phyloP scores from a whole-genome alignment of 2,113 vertebrate genomes.

The Labrus mixtus region DNA sequence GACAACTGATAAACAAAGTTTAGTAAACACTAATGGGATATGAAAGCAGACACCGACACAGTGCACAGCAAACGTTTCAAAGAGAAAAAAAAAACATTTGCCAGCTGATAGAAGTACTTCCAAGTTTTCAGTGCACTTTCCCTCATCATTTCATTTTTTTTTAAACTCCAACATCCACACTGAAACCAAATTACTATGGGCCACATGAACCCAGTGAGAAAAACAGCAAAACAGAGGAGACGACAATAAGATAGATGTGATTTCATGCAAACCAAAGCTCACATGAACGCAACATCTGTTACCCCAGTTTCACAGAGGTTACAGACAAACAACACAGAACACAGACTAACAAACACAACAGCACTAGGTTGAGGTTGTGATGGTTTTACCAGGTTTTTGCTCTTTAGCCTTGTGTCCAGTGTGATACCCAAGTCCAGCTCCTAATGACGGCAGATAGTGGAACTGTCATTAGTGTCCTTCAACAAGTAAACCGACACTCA shows the following conservation, averaged over 20 bases:
- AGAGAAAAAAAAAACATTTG: too few species aligned
- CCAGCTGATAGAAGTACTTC: neutral
- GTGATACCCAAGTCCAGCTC: constrained; percentile 15
- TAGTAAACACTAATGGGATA: neutral
- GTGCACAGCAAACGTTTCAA: too few species aligned
- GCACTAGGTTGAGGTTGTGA: neutral
- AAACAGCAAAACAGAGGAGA: neutral
- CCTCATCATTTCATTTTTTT: constrained; percentile 1
- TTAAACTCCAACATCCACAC: too few species aligned
- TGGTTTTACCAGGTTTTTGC: constrained; percentile 29
- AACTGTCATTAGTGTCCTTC: constrained; percentile 1
- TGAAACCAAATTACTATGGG: neutral
- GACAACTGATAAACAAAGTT: neutral
- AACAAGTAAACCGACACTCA: neutral
- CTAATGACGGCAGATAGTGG: constrained; percentile 27
- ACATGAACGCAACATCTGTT: constrained; percentile 12
- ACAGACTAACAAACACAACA: constrained; percentile 30
- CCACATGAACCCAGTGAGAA: neutral
- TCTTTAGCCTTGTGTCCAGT: constrained; percentile 22
- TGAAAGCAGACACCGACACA: constrained; percentile 2
- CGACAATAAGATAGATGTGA: neutral
- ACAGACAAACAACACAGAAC: constrained; percentile 5
- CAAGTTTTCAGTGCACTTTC: neutral
- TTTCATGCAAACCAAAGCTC: constrained; percentile 38
- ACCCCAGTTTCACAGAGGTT: neutral